Conservation (phyloP, 64 coral and sea anemone genomes). For the Astreopora myriophthalma region DNA sequence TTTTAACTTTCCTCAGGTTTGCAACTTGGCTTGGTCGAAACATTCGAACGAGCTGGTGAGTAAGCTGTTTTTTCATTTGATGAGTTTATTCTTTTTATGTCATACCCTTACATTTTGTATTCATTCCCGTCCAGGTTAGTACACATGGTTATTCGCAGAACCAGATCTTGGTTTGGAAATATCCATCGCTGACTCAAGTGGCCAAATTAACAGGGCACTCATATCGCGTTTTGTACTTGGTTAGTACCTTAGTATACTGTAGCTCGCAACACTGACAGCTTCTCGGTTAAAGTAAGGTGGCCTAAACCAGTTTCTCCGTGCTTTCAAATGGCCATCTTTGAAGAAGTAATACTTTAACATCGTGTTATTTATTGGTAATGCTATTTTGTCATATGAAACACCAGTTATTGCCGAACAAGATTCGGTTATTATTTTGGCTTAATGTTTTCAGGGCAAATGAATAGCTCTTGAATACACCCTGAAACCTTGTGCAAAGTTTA, state of each 20-base stretch:
- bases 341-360: too few relatives aligned
- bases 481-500: too few relatives aligned
- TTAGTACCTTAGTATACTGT: conserved; percentile 79
- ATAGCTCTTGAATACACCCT: too few relatives aligned
- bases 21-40: conserved; percentile 99
- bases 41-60: conserved; percentile 99
- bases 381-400: too few relatives aligned
- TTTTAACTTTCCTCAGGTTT: conserved; percentile 69
- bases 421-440: too few relatives aligned
- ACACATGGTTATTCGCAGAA: conserved; percentile 99
- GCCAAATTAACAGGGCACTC: conserved; percentile 98
- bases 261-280: not conserved
- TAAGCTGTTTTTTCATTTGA: not conserved
- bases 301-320: too few relatives aligned
- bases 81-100: too few relatives aligned
- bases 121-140: conserved; percentile 75
- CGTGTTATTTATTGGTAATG: too few relatives aligned
- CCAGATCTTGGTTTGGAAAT: conserved; percentile 99
- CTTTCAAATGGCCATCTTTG: too few relatives aligned
- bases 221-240: conserved; percentile 92
- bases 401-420: too few relatives aligned
- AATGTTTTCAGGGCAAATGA: too few relatives aligned
- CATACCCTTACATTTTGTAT: not conserved
- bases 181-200: conserved; percentile 94
- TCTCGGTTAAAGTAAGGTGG: too few relatives aligned